phyloP scores from a whole-genome alignment of 2,113 vertebrate species.

The Coptodon bakossiorum region DNA sequence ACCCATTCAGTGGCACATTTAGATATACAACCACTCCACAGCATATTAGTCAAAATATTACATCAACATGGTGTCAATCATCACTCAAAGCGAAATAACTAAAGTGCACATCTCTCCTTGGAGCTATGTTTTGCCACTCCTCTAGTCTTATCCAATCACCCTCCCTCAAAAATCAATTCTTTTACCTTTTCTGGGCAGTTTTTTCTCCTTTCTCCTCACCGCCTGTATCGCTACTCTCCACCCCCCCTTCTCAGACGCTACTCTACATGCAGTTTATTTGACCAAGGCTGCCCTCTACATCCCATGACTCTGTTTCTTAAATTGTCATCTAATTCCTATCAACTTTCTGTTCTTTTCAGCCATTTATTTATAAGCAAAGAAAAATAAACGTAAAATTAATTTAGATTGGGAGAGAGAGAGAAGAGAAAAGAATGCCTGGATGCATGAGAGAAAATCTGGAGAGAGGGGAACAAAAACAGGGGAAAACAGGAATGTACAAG shows the following conservation, averaged over 20 bases:
- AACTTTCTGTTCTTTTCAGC: constrained; percentile 18
- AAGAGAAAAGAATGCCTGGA: neutral
- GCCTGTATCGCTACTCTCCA: neutral
- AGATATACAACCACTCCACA: neutral
- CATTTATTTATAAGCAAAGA: constrained; percentile 60
- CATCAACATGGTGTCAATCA: neutral
- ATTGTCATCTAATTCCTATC: constrained; percentile 30
- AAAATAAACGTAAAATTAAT: constrained; percentile 59
- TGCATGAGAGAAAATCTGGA: neutral
- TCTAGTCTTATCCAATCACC: neutral
- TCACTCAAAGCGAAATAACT: neutral
- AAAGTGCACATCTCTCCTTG: neutral
- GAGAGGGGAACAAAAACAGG: constrained; percentile 11
- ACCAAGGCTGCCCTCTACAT: neutral
- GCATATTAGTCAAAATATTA: neutral
- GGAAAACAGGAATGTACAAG: constrained; percentile 35
- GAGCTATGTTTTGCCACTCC: neutral
- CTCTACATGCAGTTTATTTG: constrained; percentile 31
- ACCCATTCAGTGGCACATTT: neutral
- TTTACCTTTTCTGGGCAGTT: neutral
- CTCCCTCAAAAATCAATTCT: neutral
- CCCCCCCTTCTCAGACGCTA: neutral
- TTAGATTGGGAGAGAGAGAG: constrained; percentile 2
- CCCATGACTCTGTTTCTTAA: constrained; percentile 39
- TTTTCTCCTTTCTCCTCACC: neutral